Conservation (phyloP, 2,888 invertebrate genomes). For the Archaeoteleia sp. region DNA sequence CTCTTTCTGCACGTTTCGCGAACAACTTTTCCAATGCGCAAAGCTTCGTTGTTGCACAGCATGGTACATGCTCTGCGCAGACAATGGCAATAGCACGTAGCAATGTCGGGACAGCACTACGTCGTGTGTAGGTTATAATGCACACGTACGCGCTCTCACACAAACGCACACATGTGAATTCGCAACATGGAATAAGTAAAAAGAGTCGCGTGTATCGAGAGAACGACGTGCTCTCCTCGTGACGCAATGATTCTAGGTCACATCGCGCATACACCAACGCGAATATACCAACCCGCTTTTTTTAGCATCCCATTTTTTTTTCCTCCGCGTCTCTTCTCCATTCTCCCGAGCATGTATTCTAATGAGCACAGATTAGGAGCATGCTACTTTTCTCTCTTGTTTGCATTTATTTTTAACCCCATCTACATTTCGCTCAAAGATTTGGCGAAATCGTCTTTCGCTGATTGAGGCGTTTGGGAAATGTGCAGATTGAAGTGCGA, state of each 20-base stretch:
- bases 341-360: constrained; percentile 19
- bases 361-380: constrained; percentile 22
- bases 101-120: constrained; percentile 7
- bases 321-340: constrained; percentile 16
- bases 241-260: constrained; percentile 27
- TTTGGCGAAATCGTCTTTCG: too few relatives aligned
- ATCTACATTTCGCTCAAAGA: too few relatives aligned
- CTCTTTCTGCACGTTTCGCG: constrained; percentile 15
- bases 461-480: too few relatives aligned
- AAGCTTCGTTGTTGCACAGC: constrained; percentile 21
- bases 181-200: constrained; percentile 31
- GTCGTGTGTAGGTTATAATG: constrained; percentile 9
- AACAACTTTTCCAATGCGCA: constrained; percentile 28
- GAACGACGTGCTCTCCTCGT: constrained; percentile 5
- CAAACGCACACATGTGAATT: constrained; percentile 19
- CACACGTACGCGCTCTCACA: constrained; percentile 12
- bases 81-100: constrained; percentile 61
- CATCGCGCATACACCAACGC: constrained; percentile 7
- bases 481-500: too few relatives aligned
- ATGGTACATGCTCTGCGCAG: constrained; percentile 51
- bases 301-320: constrained; percentile 14
- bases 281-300: constrained; percentile 1
- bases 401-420: constrained; percentile 4
- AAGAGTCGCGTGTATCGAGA: constrained; percentile 20
- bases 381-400: constrained; percentile 14